Evolutionary conservation across 2,888 invertebrate species (phyloP).

Genomic region (Apotomis capreana): DNA sequence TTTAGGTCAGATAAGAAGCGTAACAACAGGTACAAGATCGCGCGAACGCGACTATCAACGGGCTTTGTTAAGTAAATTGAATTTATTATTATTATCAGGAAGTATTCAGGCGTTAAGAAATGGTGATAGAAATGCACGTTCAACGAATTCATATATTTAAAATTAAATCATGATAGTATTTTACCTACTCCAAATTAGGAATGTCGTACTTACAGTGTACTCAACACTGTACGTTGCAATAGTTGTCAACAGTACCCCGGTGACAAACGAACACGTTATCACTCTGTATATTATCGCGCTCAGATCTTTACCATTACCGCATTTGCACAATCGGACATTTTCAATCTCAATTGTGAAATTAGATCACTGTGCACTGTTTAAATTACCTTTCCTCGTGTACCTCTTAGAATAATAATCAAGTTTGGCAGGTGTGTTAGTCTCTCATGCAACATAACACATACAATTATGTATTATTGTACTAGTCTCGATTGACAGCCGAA

Average conservation of each 20-base stretch:
- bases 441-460: slow-evolving; percentile 44
- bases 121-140: too few species aligned
- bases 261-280: slow-evolving; percentile 49
- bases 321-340: slow-evolving; percentile 76
- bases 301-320: slow-evolving; percentile 62
- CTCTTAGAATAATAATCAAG: slow-evolving; percentile 63
- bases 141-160: too few species aligned
- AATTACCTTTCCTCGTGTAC: slow-evolving; percentile 77
- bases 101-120: too few species aligned
- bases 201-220: too few species aligned
- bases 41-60: too few species aligned
- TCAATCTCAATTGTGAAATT: slow-evolving; percentile 73
- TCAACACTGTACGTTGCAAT: slow-evolving; percentile 47
- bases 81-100: too few species aligned
- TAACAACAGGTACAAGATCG: too few species aligned
- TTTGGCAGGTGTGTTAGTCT: slow-evolving; percentile 59
- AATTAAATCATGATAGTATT: too few species aligned
- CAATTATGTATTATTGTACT: slow-evolving; percentile 38
- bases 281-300: slow-evolving; percentile 44
- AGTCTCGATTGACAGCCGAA: slow-evolving; percentile 38
- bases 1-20: too few species aligned
- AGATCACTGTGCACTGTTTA: slow-evolving; percentile 70
- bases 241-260: slow-evolving; percentile 53
- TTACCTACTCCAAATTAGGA: too few species aligned
- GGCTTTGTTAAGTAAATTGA: too few species aligned